Evolutionary conservation across 2,888 invertebrate species (phyloP), one percentile per base, ranked within the genome.

Genomic region (Holacanthella duospinosa): DNA sequence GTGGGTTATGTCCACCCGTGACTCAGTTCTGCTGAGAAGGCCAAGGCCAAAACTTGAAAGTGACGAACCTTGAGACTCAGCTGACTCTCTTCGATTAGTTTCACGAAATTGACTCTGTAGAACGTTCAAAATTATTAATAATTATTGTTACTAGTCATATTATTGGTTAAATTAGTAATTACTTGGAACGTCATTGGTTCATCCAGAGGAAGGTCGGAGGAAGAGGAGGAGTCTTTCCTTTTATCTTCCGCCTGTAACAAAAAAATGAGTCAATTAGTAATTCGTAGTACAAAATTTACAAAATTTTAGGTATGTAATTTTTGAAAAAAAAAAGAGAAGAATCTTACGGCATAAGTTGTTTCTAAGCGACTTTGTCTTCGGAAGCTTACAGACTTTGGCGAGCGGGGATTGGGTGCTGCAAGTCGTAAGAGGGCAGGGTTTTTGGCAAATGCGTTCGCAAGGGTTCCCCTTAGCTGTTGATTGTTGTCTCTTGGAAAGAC

Each of bases 391-490:
- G 72, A 71, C 63, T 72, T 74, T n/a, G 74, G 69, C 29, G 68
- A 68, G 62, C 70, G 64, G 67, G 69, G 60, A 24, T 61, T 67
- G 25, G 68, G 71, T 44, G 66, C 70, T 77, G 78, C 68, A 73
- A 76, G 57, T 74, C 80, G 76, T 76, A 75, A 71, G 77, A 79
- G 82, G 75, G 79, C 82, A 65, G 79, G 80, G 74, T 83, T 84
- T 57, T 85, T 85, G 26, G 82, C 82, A 63, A 82, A 66, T 77
- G 84, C 79, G 75, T 83, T 81, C 71, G 83, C 74, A 74, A 85
- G 79, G 78, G 79, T 75, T 79, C 81, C 77, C 82, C 78, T 81
- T 78, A 75, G 83, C 12, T 29, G 26, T 2, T 24, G 43, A 4
- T 36, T 26, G 75, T 64, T 78, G 68, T 80, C 75, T 19, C 79